Evolutionary conservation across 2,113 vertebrate species (phyloP), one percentile per base, ranked within the genome.

Genomic region (Osmerus mordax): DNA sequence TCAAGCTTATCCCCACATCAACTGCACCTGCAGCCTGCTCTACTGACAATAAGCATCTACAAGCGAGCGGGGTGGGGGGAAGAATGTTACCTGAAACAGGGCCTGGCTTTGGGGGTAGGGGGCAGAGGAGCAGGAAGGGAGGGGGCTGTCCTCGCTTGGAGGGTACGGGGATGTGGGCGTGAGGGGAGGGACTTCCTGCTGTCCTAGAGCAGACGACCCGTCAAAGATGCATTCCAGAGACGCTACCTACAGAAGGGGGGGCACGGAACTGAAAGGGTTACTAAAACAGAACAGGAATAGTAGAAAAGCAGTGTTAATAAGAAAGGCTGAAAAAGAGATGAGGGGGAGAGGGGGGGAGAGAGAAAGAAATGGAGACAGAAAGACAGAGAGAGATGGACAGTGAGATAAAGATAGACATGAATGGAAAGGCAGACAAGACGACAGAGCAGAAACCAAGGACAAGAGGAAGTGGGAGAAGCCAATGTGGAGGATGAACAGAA

Each of bases 181-280:
- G 21, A 84, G 81, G 78, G 89, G 87, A 71, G 87, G 83, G 72
- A 87, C 82, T 72, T 90, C 92, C 85, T 85, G 84, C 13, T 74
- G 85, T 75, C 85, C 89, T 86, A 89, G 84, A 28, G 65, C 58
- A 28, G 87, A 74, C 0, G 91, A 87, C n/a, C 89, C 90, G 18
- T 92, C 91, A 79, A 90, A 88, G 89, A 92, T 86, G 87, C 88
- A 90, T 76, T 93, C 92, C 91, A 92, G 81, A 73, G 90, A 89
- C 0, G 86, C 90, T 79, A 90, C 92, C 92, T 93, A 85, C 70
- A 84, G 70, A 79, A 53, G 74, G 78, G 75, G 72, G 73, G 74
- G 82, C 76, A 82, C 21, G 75, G 66, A 77, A 79, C 82, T 82
- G 73, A 73, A 54, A 64, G 78, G 55, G 79, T 76, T 74, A 75